Percentiles rank a stretch among this genome's conserved stretches.
These are phyloP conservation scores for Limnephilus marmoratus DNA, from an alignment of 2,888 invertebrate genomes.

Conservation along the genomic window DNA sequence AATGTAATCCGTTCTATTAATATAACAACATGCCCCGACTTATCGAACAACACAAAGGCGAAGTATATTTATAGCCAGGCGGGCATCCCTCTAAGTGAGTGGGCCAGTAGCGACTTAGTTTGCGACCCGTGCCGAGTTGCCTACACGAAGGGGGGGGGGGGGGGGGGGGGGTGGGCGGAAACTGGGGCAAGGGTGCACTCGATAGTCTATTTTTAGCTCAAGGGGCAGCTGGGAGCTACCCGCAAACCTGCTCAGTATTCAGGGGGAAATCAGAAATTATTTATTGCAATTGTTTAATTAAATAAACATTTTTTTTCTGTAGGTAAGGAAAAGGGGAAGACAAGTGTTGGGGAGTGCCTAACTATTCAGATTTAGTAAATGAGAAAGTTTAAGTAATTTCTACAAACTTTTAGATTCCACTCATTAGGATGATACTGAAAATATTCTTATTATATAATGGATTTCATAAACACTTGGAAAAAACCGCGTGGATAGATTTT, in stretches of 20 bases:
- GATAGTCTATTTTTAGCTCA: constrained; percentile 60
- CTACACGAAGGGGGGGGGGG: not conserved
- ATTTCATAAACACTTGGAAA: too few species aligned
- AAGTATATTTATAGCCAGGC: constrained; percentile 49
- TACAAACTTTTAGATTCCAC: too few species aligned
- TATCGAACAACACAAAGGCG: constrained; percentile 14
- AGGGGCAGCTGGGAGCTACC: constrained; percentile 23
- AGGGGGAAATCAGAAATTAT: not conserved
- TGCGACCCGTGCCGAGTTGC: not conserved
- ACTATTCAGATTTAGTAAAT: too few species aligned
- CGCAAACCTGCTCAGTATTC: not conserved
- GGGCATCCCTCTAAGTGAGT: constrained; percentile 20
- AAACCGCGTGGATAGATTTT: too few species aligned
- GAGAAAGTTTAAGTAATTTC: too few species aligned
- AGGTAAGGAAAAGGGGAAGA: too few species aligned
- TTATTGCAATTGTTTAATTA: too few species aligned
- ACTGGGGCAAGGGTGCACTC: constrained; percentile 63
- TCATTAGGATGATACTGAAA: too few species aligned
- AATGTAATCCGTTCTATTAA: not conserved
- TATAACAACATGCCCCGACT: not conserved
- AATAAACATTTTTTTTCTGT: too few species aligned
- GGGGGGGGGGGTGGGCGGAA: not conserved
- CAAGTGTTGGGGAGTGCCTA: too few species aligned
- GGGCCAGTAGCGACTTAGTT: constrained; percentile 19
- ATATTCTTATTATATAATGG: too few species aligned